These are phyloP conservation scores for Mus spicilegus DNA, from an alignment of 2,113 vertebrate genomes.

Conservation along the genomic window DNA sequence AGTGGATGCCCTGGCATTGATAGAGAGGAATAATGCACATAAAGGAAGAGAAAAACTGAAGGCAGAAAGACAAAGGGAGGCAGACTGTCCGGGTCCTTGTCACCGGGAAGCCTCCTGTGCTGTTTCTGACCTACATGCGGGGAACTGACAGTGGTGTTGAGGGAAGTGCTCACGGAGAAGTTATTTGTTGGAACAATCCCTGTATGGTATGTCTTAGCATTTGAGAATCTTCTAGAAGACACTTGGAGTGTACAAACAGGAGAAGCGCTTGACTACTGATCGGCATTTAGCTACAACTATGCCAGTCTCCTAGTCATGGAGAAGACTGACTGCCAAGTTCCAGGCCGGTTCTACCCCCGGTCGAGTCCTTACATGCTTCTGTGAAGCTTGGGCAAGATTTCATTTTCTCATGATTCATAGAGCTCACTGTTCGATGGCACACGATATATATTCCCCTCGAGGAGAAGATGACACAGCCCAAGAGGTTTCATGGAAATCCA, in stretches of 20 bases:
- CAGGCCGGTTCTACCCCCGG: slow-evolving; percentile 50
- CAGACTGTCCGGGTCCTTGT: not conserved
- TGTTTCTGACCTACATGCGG: slow-evolving; percentile 61
- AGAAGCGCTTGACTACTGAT: slow-evolving; percentile 33
- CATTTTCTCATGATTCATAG: slow-evolving; percentile 56
- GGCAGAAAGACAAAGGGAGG: not conserved
- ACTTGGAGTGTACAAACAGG: not conserved
- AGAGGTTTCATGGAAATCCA: slow-evolving; percentile 25
- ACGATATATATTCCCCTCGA: not conserved
- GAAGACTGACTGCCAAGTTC: slow-evolving; percentile 49
- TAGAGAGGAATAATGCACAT: not conserved
- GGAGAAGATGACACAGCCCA: slow-evolving; percentile 44
- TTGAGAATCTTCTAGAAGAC: slow-evolving; percentile 23
- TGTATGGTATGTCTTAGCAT: not conserved
- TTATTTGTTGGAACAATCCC: not conserved
- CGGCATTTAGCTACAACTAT: not conserved
- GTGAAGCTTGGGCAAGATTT: slow-evolving; percentile 41
- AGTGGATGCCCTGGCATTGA: not conserved
- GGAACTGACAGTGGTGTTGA: not conserved
- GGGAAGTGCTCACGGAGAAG: slow-evolving; percentile 26
- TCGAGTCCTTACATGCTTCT: slow-evolving; percentile 49
- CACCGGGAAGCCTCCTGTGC: slow-evolving; percentile 63
- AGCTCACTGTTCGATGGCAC: slow-evolving; percentile 19
- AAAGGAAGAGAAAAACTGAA: not conserved
- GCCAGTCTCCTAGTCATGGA: slow-evolving; percentile 31